Evolutionary conservation across 2,888 invertebrate species (phyloP).

Genomic region (Plagodis dolabraria): DNA sequence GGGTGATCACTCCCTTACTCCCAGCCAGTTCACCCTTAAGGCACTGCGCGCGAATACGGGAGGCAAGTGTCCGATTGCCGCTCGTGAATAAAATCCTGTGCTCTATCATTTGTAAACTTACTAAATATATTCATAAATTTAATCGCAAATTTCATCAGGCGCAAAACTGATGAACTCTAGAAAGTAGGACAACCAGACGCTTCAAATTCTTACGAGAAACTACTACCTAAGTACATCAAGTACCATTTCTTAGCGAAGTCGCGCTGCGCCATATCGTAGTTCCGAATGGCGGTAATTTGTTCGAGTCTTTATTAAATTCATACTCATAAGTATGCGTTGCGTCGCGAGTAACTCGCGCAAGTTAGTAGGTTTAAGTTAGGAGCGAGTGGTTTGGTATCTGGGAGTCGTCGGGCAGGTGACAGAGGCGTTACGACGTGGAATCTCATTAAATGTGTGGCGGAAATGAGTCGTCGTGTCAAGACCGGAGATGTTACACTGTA

Average conservation of each 20-base stretch:
- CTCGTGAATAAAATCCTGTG: too few species aligned
- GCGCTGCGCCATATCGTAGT: conserved; percentile 47
- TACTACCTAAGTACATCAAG: conserved; percentile 2
- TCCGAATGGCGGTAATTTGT: conserved; percentile 65
- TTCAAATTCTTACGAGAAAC: conserved; percentile 8
- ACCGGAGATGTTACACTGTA: too few species aligned
- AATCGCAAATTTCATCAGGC: background rate
- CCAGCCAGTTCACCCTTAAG: too few species aligned
- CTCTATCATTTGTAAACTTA: too few species aligned
- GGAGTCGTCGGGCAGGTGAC: conserved; percentile 14
- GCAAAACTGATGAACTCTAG: background rate
- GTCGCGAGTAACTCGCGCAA: conserved; percentile 30
- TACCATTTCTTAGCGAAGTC: conserved; percentile 36
- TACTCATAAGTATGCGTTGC: conserved; percentile 60
- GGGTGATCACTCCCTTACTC: too few species aligned
- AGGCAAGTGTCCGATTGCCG: too few species aligned
- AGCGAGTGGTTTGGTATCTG: conserved; percentile 17
- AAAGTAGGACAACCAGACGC: conserved; percentile 14
- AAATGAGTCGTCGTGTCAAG: conserved; percentile 9
- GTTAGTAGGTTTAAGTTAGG: conserved; percentile 49
- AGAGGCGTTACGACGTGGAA: conserved; percentile 19
- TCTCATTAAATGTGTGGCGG: conserved; percentile 19
- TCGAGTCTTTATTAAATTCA: conserved; percentile 74
- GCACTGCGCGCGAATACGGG: too few species aligned
- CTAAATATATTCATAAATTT: too few species aligned